Base-by-base conservation (phyloP, 2,797 vertebrate genomes). In the Valencia hispanica region DNA sequence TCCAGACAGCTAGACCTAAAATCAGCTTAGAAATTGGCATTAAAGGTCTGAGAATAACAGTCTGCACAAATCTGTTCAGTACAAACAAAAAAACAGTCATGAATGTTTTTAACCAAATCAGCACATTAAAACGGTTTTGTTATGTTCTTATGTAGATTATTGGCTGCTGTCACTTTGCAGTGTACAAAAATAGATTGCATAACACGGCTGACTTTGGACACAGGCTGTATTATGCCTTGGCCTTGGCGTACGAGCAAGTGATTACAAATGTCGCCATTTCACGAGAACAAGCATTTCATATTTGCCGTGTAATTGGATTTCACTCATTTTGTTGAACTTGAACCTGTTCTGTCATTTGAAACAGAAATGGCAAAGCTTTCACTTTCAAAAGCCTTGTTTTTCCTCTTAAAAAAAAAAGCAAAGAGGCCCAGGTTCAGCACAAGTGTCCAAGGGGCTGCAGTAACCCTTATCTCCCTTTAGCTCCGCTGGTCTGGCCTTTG, bases 1-100 rank as follows among this genome's bases (percentile, higher is more conserved):
- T 94, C 94, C 95, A 94, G 93, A 91, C 82, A 90, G 90, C 85
- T 81, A 88, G 76, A 80, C 79, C 34, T 79, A 73, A 83, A 86
- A 69, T 25, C 73, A 71, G 48, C 71, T 76, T 59, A 30, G 69
- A 69, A 10, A 41, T 43, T 41, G 30, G 51, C 80, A 20, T 32
- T 47, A 63, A 47, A 66, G 68, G 36, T 48, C 70, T 71, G 45
- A 43, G 43, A 71, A 47, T 12, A 47, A 72, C 72, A 36, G 32
- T 7, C 51, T 3, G 32, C 8, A 43, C 25, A 27, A 51, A 17
- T 17, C 50, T 53, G n/a, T 53, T 59, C 14, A 25, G 11, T 50
- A 11, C 27, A 63, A 63, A 17, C 48, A n/a, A 51, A 11, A 18
- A 27, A 15, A 0, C 25, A 69, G 68, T 5, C 68, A 36, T 14